phyloP scores from a whole-genome alignment of 2,888 invertebrate species.

The Helobdella robusta region DNA sequence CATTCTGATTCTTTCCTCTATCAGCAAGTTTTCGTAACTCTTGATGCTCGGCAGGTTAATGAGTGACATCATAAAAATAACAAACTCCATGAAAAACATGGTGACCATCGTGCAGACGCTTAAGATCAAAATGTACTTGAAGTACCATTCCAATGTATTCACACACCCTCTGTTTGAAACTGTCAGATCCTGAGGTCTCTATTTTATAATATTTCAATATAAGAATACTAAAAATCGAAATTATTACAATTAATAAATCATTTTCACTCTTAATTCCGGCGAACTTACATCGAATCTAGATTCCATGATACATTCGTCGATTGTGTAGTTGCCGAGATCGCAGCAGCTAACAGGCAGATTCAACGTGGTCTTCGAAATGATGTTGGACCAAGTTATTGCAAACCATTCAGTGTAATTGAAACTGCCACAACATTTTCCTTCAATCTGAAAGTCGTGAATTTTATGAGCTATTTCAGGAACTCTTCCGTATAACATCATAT shows the following conservation, averaged over 20 bases:
- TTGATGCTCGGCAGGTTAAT: conserved; percentile 15
- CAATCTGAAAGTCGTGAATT: conserved; percentile 8
- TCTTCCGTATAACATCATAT: conserved; percentile 15
- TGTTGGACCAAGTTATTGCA: conserved; percentile 14
- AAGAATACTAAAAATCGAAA: background rate
- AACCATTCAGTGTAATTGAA: conserved; percentile 16
- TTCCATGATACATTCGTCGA: conserved; percentile 12
- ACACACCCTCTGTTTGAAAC: conserved; percentile 13
- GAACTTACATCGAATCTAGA: background rate
- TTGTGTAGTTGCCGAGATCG: background rate
- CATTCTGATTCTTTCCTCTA: conserved; percentile 15
- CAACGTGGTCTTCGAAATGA: conserved; percentile 1
- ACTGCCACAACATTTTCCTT: conserved; percentile 17
- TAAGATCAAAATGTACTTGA: background rate
- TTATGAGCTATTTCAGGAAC: background rate
- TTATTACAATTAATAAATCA: conserved; percentile 1
- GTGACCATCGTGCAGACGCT: background rate
- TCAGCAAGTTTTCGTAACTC: conserved; percentile 17
- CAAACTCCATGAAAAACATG: background rate
- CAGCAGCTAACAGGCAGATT: conserved; percentile 17
- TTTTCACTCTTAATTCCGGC: background rate
- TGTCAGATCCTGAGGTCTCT: conserved; percentile 5
- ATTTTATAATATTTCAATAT: background rate
- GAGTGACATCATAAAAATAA: background rate
- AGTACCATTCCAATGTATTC: background rate